Evolutionary conservation across 2,888 invertebrate species (phyloP), one percentile per base, ranked within the genome.

Genomic region (Belgica antarctica): DNA sequence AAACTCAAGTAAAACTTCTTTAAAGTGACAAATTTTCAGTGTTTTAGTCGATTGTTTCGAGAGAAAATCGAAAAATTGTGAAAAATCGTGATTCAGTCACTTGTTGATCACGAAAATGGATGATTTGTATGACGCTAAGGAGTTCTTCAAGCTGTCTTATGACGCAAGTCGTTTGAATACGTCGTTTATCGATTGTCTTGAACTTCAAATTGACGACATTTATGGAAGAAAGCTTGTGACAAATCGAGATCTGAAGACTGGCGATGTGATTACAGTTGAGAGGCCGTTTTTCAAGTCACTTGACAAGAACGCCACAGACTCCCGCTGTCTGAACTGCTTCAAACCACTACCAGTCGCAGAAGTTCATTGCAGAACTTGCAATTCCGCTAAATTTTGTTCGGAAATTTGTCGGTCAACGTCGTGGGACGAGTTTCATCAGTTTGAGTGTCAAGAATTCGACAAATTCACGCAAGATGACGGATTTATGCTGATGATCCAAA

Each of bases 221-320:
- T 66, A 28, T 57, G 68, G 68, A 1, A n/a, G 68, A 12, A 15
- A 34, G n/a, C 52, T 68, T n/a, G 31, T 31, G 1, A 68, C 68
- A 8, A 57, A 25, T 12, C 47, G 15, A 22, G 1, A 25, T 17
- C n/a, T 68, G n/a, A 52, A 19, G 4, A 15, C 52, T 10, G 68
- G 68, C 8, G 68, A 68, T 2, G 10, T 68, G 19, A 1, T 68
- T n/a, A 22, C 24, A 4, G 34, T 68, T 19, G 68, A 68, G 12
- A 47, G 31, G n/a, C 57, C 68, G 4, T 22, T 68, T 15, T 68
- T 28, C 34, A 52, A 68, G 24, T 47, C 47, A 47, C 31, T 46
- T 4, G 47, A 52, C 22, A 34, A 34, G 47, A 25, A 47, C 22
- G 8, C 28, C 19, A 7, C 17, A 2, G n/a, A 17, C 17, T 31